Evolutionary conservation across 2,797 vertebrate species (phyloP).

Genomic region (Meriones psammophilus): DNA sequence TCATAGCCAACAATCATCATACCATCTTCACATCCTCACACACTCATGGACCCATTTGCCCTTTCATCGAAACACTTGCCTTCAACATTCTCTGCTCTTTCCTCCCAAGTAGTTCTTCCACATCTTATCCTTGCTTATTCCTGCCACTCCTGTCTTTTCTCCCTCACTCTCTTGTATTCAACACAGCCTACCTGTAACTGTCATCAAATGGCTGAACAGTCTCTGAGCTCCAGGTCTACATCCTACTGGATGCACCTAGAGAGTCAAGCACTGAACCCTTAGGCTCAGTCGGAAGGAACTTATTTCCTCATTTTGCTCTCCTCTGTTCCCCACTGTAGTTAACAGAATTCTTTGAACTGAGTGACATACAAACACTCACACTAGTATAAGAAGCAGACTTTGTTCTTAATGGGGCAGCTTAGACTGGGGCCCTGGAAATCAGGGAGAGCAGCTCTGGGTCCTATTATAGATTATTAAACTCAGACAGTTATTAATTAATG

Average conservation of each 20-base stretch:
- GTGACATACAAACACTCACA: not conserved
- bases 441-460: not conserved
- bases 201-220: not conserved
- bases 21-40: not conserved
- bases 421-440: not conserved
- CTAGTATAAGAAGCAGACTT: not conserved
- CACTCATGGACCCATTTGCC: not conserved
- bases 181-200: rapidly evolving
- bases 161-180: not conserved
- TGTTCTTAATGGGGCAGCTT: not conserved
- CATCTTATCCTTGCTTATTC: not conserved
- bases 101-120: not conserved
- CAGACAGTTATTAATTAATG: slow-evolving; percentile 47
- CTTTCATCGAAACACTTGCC: not conserved
- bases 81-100: not conserved
- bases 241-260: not conserved
- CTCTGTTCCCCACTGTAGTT: not conserved
- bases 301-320: not conserved
- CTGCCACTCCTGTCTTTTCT: not conserved
- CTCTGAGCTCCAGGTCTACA: not conserved
- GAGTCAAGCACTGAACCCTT: not conserved
- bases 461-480: not conserved
- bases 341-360: not conserved
- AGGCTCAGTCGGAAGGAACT: not conserved
- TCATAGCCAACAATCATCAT: not conserved